Conservation (phyloP, 2,888 invertebrate genomes). For the Ecdyonurus torrentis region DNA sequence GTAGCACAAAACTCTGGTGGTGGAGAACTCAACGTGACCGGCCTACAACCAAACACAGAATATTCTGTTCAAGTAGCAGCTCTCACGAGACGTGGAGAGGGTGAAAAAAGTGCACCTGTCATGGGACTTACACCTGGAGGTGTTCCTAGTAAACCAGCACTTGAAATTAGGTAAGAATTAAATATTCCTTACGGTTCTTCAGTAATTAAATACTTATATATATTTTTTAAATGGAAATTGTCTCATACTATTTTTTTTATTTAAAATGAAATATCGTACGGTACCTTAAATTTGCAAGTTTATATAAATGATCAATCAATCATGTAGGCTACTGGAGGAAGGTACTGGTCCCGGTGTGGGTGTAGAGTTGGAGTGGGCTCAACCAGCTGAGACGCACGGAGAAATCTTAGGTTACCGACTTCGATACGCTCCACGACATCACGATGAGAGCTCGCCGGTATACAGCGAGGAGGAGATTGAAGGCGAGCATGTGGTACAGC, state of each 20-base stretch:
- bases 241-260: too few species aligned
- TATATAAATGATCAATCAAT: conserved; percentile 17
- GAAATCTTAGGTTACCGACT: conserved; percentile 73
- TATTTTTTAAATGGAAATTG: too few species aligned
- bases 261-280: too few species aligned
- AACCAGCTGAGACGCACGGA: conserved; percentile 78
- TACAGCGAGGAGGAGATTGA: background rate
- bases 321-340: conserved; percentile 49
- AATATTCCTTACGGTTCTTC: too few species aligned
- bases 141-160: background rate
- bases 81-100: conserved; percentile 2
- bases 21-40: conserved; percentile 1
- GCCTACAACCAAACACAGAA: conserved; percentile 7
- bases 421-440: conserved; percentile 58
- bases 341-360: conserved; percentile 66
- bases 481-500: conserved; percentile 40
- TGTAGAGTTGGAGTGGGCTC: conserved; percentile 84
- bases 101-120: background rate
- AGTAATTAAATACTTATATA: too few species aligned
- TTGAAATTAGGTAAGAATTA: background rate
- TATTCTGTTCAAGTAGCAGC: conserved; percentile 5
- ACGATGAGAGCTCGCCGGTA: conserved; percentile 27
- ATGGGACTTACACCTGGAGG: conserved; percentile 2
- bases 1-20: conserved; percentile 40
- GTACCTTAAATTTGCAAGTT: too few species aligned